These are phyloP conservation scores for Sitobion miscanthi DNA, from an alignment of 1,140 invertebrate genomes.

Conservation along the genomic window DNA sequence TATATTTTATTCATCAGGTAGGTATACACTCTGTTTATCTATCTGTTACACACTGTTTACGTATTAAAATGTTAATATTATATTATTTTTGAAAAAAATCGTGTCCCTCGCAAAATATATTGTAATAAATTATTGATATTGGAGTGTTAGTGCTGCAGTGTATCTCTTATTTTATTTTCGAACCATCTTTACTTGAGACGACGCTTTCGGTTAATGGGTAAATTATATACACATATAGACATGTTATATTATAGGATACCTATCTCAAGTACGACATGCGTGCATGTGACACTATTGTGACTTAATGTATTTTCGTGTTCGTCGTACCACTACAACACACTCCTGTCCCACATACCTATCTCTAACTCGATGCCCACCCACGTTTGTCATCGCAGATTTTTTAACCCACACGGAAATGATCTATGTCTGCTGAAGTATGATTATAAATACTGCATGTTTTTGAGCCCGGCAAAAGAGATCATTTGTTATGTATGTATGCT, in stretches of 20 bases:
- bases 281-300: neutral
- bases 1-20: too few species aligned
- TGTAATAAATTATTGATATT: too few species aligned
- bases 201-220: neutral
- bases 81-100: too few species aligned
- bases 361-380: neutral
- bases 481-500: neutral
- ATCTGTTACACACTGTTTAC: too few species aligned
- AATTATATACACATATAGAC: neutral
- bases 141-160: too few species aligned
- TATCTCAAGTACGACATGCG: neutral
- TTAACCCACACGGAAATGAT: constrained; percentile 15
- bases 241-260: neutral
- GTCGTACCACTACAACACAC: neutral
- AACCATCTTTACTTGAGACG: too few species aligned
- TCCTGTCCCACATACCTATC: neutral
- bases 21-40: too few species aligned
- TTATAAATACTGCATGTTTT: neutral
- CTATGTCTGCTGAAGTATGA: neutral
- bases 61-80: too few species aligned
- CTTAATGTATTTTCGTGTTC: neutral
- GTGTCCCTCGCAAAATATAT: too few species aligned
- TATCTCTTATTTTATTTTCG: too few species aligned
- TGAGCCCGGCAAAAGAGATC: neutral
- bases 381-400: neutral